Evolutionary conservation across 2,888 invertebrate genomes (phyloP), one percentile per base, ranked within the genome.

Genomic region (Drosophila dives): DNA sequence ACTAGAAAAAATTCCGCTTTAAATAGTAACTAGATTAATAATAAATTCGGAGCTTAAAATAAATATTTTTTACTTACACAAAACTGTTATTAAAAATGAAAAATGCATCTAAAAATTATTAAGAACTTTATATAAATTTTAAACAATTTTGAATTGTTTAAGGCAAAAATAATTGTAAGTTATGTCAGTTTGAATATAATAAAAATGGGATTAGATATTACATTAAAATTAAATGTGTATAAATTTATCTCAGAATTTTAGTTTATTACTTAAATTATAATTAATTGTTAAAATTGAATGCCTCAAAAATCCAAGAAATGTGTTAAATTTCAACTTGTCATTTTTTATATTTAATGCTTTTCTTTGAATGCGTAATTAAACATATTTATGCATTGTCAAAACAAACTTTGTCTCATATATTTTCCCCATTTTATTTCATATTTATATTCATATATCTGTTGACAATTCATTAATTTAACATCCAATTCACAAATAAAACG

Each of bases 401-500:
- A 17, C 17, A 26, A 17, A 11, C 10, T 11, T 23, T 26, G 10
- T 26, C 17, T 49, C 17, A 23, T 49, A 49, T 49, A 23, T 45
- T 45, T 15, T 8, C 8, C 45, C 45, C 45, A 45, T 15, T 45
- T 45, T 45, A 45, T 15, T 23, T 8, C 0, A 5, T 23, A 23
- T 20, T 12, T 42, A 20, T 45, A 0, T 45, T 1, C 20, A 36
- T 5, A 5, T 45, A 15, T 53, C 3, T 40, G 8, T 15, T 15
- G 36, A 10, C n/a, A 10, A 45, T 51, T 38, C 36, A 61, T 54
- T 50, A 59, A 75, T 42, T 64, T 48, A 51, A 2, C 40, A 17
- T 36, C n/a, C 48, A 48, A 79, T 68, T 74, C 29, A 74, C 45
- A 26, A 59, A 51, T 63, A 7, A n/a, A 50, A 17, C 32, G 4